A percentile compares a stretch with the other conserved stretches of the same genome.
phyloP scores from a whole-genome alignment of 2,797 vertebrate species.

The Orientallactaga sibirica region DNA sequence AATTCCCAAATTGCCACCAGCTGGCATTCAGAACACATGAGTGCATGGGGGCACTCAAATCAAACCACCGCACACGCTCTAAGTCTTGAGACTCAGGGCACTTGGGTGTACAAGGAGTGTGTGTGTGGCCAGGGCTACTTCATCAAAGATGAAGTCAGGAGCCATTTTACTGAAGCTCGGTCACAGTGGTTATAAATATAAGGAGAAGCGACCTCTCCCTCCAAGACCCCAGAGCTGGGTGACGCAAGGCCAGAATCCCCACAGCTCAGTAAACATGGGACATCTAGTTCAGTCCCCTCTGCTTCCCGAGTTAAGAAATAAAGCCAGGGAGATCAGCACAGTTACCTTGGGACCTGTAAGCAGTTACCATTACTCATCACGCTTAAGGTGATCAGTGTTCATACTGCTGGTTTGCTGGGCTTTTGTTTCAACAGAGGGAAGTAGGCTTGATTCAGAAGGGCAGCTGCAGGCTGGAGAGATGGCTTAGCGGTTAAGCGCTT shows the following conservation, averaged over 20 bases:
- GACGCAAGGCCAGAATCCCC: background rate
- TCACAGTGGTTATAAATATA: background rate
- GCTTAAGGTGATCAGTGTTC: background rate
- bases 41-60: no score
- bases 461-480: background rate
- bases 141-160: background rate
- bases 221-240: background rate
- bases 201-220: background rate
- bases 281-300: background rate
- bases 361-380: background rate
- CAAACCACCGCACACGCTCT: no score
- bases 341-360: background rate
- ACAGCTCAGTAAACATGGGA: background rate
- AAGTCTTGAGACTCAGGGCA: background rate
- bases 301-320: constrained; percentile 1
- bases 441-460: background rate
- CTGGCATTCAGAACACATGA: no score
- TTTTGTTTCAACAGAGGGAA: background rate
- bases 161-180: background rate
- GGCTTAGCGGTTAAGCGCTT: no score
- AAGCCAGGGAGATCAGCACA: background rate
- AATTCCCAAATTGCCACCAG: no score
- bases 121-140: background rate
- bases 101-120: background rate
- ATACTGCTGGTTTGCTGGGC: background rate